Percentiles rank a stretch among this genome's conserved stretches.
These are phyloP conservation scores for Xestoiulus laeticollis DNA, from an alignment of 2,888 invertebrate genomes.

Conservation along the genomic window DNA sequence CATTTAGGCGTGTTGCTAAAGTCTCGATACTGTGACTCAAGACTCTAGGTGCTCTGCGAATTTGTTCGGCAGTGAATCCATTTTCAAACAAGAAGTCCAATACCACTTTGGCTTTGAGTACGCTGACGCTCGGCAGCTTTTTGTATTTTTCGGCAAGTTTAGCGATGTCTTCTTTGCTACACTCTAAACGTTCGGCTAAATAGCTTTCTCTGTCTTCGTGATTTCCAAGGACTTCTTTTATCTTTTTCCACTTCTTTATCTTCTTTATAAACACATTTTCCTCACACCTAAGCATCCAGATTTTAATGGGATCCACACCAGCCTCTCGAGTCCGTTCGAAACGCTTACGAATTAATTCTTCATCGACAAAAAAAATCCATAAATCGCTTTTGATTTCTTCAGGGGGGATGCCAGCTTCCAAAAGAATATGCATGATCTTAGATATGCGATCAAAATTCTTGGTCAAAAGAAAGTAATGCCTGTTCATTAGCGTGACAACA, in stretches of 20 bases:
- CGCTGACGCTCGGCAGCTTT: neutral
- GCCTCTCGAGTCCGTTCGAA: neutral
- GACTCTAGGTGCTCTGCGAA: neutral
- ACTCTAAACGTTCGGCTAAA: neutral
- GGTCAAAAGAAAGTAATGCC: conserved; percentile 14
- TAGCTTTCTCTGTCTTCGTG: conserved; percentile 42
- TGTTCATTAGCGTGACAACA: neutral
- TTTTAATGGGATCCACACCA: neutral
- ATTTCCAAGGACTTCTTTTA: conserved; percentile 5
- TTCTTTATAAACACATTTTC: neutral
- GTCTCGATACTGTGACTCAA: neutral
- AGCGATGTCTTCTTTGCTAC: conserved; percentile 13
- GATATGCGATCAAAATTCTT: neutral
- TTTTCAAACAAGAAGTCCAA: conserved; percentile 44
- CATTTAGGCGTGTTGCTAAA: neutral
- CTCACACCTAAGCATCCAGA: conserved; percentile 48
- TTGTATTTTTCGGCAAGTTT: neutral
- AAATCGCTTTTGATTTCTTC: conserved; percentile 29
- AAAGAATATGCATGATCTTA: neutral
- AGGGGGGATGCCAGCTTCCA: neutral
- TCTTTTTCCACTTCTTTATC: neutral
- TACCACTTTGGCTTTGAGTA: conserved; percentile 27
- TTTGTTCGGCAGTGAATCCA: neutral
- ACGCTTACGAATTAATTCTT: neutral
- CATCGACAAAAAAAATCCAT: neutral